Evolutionary conservation across 2,797 vertebrate species (phyloP).

Genomic region (Gila robusta): DNA sequence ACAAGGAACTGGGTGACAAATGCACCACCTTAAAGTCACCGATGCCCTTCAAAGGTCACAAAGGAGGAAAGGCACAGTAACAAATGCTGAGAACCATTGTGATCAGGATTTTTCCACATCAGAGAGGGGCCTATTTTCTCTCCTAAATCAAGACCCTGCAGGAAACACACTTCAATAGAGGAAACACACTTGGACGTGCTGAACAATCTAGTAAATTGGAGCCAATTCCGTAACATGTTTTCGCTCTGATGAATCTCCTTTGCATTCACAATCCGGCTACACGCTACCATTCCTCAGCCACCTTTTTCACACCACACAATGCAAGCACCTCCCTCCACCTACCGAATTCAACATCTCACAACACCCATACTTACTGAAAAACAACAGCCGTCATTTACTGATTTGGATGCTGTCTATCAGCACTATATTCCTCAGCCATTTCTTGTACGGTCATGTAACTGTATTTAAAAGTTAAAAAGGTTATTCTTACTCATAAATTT

Average conservation of each 20-base stretch:
- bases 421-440: not conserved
- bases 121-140: constrained; percentile 3
- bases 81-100: constrained; percentile 4
- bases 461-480: not conserved
- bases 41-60: constrained; percentile 29
- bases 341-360: not conserved
- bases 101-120: constrained; percentile 29
- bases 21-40: constrained; percentile 3
- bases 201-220: constrained; percentile 13
- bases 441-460: not conserved
- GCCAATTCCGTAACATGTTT: constrained; percentile 28
- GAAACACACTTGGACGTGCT: constrained; percentile 20
- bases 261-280: constrained; percentile 22
- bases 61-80: constrained; percentile 6
- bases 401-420: not conserved
- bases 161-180: constrained; percentile 18
- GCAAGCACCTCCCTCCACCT: constrained; percentile 18
- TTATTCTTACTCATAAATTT: not conserved
- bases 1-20: not conserved
- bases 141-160: not conserved
- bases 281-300: constrained; percentile 10
- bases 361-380: constrained; percentile 17
- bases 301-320: constrained; percentile 36
- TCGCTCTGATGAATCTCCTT: constrained; percentile 31
- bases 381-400: not conserved